phyloP scores from a whole-genome alignment of 2,113 vertebrate genomes.

The Melanerpes formicivorus region DNA sequence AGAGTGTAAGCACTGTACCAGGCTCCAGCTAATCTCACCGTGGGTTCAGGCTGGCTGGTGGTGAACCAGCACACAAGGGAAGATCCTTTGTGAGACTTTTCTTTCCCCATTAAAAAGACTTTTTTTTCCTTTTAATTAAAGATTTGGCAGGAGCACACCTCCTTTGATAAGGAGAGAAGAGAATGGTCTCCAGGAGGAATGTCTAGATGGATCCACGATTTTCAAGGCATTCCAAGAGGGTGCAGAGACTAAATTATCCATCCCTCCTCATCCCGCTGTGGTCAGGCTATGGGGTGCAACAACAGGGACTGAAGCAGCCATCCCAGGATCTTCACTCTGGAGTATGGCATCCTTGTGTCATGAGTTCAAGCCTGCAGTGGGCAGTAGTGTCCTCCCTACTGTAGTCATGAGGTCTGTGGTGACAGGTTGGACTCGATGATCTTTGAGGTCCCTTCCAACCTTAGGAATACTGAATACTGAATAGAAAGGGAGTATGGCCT shows the following conservation, averaged over 20 bases:
- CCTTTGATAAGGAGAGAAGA: neutral
- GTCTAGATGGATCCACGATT: neutral
- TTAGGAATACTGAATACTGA: no score
- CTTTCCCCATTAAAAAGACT: neutral
- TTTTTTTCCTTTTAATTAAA: neutral
- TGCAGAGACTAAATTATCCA: neutral
- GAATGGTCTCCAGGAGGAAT: neutral
- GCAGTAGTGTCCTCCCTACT: no score
- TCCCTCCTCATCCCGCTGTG: neutral
- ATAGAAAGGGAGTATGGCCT: fast-evolving
- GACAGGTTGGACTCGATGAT: no score
- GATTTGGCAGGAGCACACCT: neutral
- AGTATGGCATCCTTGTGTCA: neutral
- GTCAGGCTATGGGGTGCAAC: neutral
- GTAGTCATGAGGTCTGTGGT: no score
- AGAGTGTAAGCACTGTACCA: neutral
- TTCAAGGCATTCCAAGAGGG: neutral
- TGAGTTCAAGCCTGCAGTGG: no score
- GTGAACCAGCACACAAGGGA: neutral
- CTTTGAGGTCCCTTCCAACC: no score
- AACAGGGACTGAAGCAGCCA: fast-evolving
- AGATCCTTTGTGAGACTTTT: neutral
- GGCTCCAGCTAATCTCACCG: neutral
- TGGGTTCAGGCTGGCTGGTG: neutral
- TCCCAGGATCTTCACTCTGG: neutral